Evolutionary conservation across 2,888 invertebrate species (phyloP), one percentile per base, ranked within the genome.

Genomic region (Sesia bembeciformis): DNA sequence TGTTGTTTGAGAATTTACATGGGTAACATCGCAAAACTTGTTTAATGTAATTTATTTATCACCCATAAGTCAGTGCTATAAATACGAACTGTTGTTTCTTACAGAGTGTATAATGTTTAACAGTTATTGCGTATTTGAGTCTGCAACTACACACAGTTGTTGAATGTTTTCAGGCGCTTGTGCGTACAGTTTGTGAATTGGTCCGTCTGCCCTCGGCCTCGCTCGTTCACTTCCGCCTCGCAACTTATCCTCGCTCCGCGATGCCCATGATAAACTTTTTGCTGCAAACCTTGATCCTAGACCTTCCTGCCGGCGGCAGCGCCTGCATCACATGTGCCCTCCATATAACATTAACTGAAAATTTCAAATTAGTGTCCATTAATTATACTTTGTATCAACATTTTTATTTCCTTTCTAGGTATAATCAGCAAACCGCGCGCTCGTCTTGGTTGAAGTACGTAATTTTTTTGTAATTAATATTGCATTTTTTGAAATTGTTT

Each of bases 361-460:
- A 50, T 50, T 39, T 23, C 50, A 50, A 38, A 50, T 38, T 7
- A 42, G 46, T 23, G 8, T 46, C 23, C 46, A 46, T 46, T 4
- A 46, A 46, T 46, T 46, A 23, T 46, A 23, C 23, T 46, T 43
- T 46, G 8, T 46, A 8, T 46, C 46, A 46, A 23, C 23, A 66
- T 64, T 80, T 71, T 81, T 64, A 78, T 87, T 87, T 86, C 84
- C 81, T 85, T 87, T 87, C 87, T 87, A 88, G 87, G 87, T 88
- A 88, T 88, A 87, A 85, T 81, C 87, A 88, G 80, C 87, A 85
- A 84, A 81, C 82, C 80, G 86, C 84, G 80, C 86, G 87, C 78
- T 78, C 85, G 70, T 84, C 87, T 81, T 85, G 86, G 82, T 78
- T 87, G 67, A 88, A 88, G 87, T 88, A 88, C 87, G 87, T 88